A percentile compares a stretch with the other conserved stretches of the same genome.
These are phyloP conservation scores for Calyptomena viridis DNA, from an alignment of 2,113 vertebrate genomes.

Conservation along the genomic window DNA sequence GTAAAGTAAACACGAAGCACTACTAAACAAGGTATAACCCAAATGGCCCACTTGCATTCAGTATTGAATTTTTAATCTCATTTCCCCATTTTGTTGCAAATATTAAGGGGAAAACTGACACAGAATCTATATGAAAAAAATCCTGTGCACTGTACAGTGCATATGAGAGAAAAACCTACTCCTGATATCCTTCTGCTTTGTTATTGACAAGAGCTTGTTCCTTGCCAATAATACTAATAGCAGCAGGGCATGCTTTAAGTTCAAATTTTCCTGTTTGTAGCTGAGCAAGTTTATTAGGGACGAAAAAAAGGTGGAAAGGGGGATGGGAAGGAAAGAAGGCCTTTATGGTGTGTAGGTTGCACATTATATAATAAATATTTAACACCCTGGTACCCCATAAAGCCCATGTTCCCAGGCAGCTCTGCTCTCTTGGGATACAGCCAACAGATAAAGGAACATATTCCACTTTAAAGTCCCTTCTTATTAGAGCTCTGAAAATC, in stretches of 20 bases:
- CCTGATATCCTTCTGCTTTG: not conserved
- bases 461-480: not conserved
- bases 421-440: not conserved
- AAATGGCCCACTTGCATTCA: conserved; percentile 44
- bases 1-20: conserved; percentile 47
- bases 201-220: not conserved
- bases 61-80: conserved; percentile 63
- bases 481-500: not conserved
- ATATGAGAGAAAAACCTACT: not conserved
- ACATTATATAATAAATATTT: not conserved
- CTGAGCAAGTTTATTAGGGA: not conserved
- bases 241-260: not conserved
- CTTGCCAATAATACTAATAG: not conserved
- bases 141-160: not conserved
- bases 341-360: not conserved
- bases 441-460: not conserved
- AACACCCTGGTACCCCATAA: not conserved
- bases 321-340: not conserved
- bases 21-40: conserved; percentile 29
- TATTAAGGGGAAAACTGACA: conserved; percentile 1
- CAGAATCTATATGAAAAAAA: not conserved
- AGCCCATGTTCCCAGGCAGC: not conserved
- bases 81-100: conserved; percentile 55
- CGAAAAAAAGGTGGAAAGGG: not conserved
- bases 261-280: not conserved